A percentile compares a stretch with the other conserved stretches of the same genome.
Evolutionary conservation across 2,888 invertebrate species (phyloP).

Genomic region (Cordilura impudica): DNA sequence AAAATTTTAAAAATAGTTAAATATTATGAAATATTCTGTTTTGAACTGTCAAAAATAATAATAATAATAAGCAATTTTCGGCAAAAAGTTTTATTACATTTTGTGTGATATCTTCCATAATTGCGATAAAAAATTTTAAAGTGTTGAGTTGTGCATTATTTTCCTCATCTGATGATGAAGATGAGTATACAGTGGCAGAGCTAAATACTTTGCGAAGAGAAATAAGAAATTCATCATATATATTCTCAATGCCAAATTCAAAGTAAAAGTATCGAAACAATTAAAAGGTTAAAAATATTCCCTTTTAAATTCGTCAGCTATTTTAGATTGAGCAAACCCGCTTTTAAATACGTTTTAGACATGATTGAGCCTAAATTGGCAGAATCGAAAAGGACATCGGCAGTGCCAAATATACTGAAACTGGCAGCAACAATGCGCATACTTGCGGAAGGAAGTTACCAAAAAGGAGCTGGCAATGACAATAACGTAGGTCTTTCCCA

Average conservation of each 20-base stretch:
- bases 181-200: neutral
- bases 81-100: too few relatives aligned
- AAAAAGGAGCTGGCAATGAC: neutral
- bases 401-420: neutral
- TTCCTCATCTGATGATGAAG: neutral
- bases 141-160: neutral
- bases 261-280: neutral
- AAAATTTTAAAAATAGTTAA: too few relatives aligned
- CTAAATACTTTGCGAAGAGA: neutral
- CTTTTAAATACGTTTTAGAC: neutral
- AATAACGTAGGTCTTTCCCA: neutral
- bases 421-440: too few relatives aligned
- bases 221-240: neutral
- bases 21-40: too few relatives aligned
- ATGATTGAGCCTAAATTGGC: too few relatives aligned
- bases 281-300: neutral
- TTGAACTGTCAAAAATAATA: too few relatives aligned
- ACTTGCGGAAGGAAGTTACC: too few relatives aligned
- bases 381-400: neutral
- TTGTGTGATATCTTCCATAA: too few relatives aligned
- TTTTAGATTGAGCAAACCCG: neutral
- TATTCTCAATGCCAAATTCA: conserved; percentile 9
- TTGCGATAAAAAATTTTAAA: neutral
- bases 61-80: too few relatives aligned
- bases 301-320: too few relatives aligned